Evolutionary conservation across 2,113 vertebrate species (phyloP).

Genomic region (Ameiurus melas): DNA sequence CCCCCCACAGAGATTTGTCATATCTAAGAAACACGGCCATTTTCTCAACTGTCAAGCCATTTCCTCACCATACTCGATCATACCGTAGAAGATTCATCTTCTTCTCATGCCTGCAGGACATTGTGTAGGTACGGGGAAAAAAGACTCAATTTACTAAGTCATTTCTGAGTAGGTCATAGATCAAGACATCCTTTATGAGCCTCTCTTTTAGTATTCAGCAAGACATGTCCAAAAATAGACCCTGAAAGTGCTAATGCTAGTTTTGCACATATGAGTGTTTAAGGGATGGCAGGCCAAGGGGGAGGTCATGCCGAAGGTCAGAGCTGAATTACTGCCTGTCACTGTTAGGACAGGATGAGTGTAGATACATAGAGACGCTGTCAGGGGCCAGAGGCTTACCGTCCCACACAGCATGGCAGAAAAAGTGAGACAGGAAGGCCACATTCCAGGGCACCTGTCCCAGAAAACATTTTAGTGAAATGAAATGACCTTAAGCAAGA

Average conservation of each 20-base stretch:
- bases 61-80: slow-evolving; percentile 57
- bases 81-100: slow-evolving; percentile 45
- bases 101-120: slow-evolving; percentile 30
- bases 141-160: slow-evolving; percentile 47
- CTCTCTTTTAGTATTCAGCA: slow-evolving; percentile 42
- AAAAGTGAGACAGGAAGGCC: slow-evolving; percentile 41
- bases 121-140: slow-evolving; percentile 12
- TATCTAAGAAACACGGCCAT: slow-evolving; percentile 72
- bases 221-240: slow-evolving; percentile 31
- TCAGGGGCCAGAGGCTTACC: slow-evolving; percentile 52
- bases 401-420: slow-evolving; percentile 62
- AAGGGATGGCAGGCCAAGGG: slow-evolving; percentile 59
- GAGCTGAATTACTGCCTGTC: slow-evolving; percentile 72
- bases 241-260: slow-evolving; percentile 35
- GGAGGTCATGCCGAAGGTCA: slow-evolving; percentile 73
- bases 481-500: slow-evolving; percentile 23
- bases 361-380: slow-evolving; percentile 60
- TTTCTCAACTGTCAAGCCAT: slow-evolving; percentile 74
- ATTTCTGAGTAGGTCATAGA: slow-evolving; percentile 36
- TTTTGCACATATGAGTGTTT: slow-evolving; percentile 40
- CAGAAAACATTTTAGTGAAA: slow-evolving; percentile 22
- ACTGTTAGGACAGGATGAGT: slow-evolving; percentile 60
- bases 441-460: not conserved
- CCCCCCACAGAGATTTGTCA: slow-evolving; percentile 66
- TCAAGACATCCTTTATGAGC: slow-evolving; percentile 38